Conservation (phyloP, 2,888 invertebrate species). For the Muschampia plurimacula region DNA sequence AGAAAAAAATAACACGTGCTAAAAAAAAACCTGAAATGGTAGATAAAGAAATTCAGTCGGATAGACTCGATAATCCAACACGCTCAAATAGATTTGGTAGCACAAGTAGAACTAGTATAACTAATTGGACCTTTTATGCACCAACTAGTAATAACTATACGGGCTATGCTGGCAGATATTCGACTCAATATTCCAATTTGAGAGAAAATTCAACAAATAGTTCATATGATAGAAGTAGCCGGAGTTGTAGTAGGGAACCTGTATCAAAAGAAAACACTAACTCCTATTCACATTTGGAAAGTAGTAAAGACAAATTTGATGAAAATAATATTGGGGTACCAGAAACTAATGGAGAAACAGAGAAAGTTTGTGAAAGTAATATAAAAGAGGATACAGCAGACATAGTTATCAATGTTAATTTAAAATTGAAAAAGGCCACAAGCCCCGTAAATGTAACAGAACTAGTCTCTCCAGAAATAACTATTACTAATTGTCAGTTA, state of each 20-base stretch:
- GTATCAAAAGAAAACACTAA: conserved; percentile 59
- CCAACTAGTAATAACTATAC: conserved; percentile 71
- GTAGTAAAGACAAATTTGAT: conserved; percentile 51
- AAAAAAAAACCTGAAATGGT: conserved; percentile 84
- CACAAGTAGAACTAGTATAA: conserved; percentile 85
- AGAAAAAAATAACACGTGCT: conserved; percentile 88
- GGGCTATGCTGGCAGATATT: conserved; percentile 79
- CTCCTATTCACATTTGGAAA: conserved; percentile 54
- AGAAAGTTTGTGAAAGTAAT: conserved; percentile 66
- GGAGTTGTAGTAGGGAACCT: conserved; percentile 73
- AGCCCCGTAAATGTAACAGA: conserved; percentile 61
- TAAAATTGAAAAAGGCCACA: conserved; percentile 75
- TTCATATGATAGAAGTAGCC: conserved; percentile 67
- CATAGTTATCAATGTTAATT: conserved; percentile 77
- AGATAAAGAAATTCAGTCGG: conserved; percentile 91
- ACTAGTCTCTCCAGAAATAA: conserved; percentile 73
- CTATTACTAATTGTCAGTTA: conserved; percentile 73
- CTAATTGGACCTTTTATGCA: conserved; percentile 88
- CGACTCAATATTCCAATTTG: conserved; percentile 74
- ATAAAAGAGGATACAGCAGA: conserved; percentile 75
- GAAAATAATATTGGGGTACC: conserved; percentile 44
- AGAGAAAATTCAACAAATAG: conserved; percentile 62
- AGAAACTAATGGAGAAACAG: conserved; percentile 61
- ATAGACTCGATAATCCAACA: conserved; percentile 89
- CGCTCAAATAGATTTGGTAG: conserved; percentile 87